Conservation (phyloP, 2,888 invertebrate species). For the Ochropacha duplaris region DNA sequence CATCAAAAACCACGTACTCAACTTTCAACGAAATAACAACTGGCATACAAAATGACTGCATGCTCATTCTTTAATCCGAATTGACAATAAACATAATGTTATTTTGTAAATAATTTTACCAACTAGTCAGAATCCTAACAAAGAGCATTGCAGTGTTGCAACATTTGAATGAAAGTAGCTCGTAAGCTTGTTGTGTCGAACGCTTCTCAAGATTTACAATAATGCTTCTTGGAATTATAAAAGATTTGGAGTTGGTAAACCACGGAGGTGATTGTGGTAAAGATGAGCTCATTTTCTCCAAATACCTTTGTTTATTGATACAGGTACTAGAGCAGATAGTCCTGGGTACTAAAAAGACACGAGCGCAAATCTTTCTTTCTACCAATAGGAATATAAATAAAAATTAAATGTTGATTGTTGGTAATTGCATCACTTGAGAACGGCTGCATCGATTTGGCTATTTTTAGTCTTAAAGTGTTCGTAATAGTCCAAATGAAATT, state of each 20-base stretch:
- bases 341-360: no score
- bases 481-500: no score
- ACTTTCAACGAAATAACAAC: neutral
- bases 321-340: no score
- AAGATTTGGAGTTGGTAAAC: neutral
- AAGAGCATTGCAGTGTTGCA: conserved; percentile 37
- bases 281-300: no score
- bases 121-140: conserved; percentile 41
- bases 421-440: no score
- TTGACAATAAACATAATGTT: conserved; percentile 26
- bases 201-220: neutral
- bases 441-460: no score
- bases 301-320: no score
- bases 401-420: no score
- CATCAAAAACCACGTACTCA: neutral
- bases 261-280: neutral
- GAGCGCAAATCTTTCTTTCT: no score
- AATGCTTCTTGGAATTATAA: neutral
- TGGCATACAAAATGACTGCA: neutral
- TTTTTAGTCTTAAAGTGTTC: no score
- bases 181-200: neutral
- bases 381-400: no score
- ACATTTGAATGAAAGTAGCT: conserved; percentile 10
- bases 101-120: conserved; percentile 34
- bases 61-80: neutral